phyloP scores from a whole-genome alignment of 2,888 invertebrate species.

The Eupithecia centaureata region DNA sequence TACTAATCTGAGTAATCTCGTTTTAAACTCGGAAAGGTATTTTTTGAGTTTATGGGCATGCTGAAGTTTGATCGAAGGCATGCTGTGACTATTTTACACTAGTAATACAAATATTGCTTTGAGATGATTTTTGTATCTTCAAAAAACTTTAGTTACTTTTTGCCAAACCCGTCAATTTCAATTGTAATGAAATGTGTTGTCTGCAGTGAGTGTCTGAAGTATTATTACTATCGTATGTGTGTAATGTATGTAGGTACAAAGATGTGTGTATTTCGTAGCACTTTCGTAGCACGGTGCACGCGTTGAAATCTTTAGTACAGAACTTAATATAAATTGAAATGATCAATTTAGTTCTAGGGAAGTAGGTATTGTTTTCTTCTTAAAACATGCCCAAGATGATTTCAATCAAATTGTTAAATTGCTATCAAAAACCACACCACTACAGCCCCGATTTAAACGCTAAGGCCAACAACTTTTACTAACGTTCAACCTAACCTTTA shows the following conservation, averaged over 20 bases:
- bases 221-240: too few relatives aligned
- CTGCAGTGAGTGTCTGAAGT: too few relatives aligned
- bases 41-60: not conserved
- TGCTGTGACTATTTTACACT: not conserved
- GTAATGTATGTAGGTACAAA: not conserved
- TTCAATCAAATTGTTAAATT: not conserved
- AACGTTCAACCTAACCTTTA: not conserved
- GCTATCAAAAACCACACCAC: not conserved
- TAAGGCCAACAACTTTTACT: not conserved
- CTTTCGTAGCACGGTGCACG: slow-evolving; percentile 3
- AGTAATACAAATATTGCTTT: not conserved
- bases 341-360: too few relatives aligned
- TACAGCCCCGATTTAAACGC: too few relatives aligned
- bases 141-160: not conserved
- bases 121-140: not conserved
- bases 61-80: not conserved
- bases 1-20: not conserved
- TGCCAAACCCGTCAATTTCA: not conserved
- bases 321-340: not conserved
- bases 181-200: not conserved
- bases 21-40: not conserved
- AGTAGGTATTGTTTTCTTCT: not conserved
- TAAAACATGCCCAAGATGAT: not conserved
- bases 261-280: not conserved
- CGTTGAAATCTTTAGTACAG: slow-evolving; percentile 15